These are phyloP conservation scores for Pteromalus puparum DNA, from an alignment of 1,140 invertebrate species.

Conservation along the genomic window DNA sequence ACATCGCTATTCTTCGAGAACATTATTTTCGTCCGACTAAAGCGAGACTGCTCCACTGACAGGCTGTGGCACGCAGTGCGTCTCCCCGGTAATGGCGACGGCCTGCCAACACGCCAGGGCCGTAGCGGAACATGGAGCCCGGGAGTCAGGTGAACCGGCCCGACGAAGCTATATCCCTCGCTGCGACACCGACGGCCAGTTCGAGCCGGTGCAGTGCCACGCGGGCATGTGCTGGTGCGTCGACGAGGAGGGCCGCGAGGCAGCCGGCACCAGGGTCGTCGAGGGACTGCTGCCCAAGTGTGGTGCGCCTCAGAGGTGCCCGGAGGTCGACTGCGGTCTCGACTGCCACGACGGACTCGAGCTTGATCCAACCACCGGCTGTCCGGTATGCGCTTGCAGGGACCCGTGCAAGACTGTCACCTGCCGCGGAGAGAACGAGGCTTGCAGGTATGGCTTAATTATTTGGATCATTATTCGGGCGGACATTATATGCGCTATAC, in stretches of 20 bases:
- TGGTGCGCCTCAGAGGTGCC: slow-evolving; percentile 77
- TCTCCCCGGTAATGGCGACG: slow-evolving; percentile 83
- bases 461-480: no score
- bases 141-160: slow-evolving; percentile 85
- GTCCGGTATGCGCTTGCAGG: slow-evolving; percentile 84
- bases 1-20: not conserved
- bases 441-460: slow-evolving; percentile 71
- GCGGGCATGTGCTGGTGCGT: slow-evolving; percentile 93
- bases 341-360: slow-evolving; percentile 83
- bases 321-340: slow-evolving; percentile 78
- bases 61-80: slow-evolving; percentile 89
- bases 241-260: slow-evolving; percentile 87
- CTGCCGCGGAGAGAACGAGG: slow-evolving; percentile 83
- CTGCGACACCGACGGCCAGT: slow-evolving; percentile 86
- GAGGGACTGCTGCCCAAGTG: slow-evolving; percentile 66
- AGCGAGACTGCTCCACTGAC: not conserved
- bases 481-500: no score
- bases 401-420: slow-evolving; percentile 85
- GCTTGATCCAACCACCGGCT: slow-evolving; percentile 81
- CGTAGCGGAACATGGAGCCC: slow-evolving; percentile 83
- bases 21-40: not conserved
- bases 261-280: slow-evolving; percentile 78
- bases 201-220: slow-evolving; percentile 87
- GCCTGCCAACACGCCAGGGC: slow-evolving; percentile 85
- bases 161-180: slow-evolving; percentile 86